phyloP scores from a whole-genome alignment of 1,140 invertebrate genomes.

The Drosophila chauvacae region DNA sequence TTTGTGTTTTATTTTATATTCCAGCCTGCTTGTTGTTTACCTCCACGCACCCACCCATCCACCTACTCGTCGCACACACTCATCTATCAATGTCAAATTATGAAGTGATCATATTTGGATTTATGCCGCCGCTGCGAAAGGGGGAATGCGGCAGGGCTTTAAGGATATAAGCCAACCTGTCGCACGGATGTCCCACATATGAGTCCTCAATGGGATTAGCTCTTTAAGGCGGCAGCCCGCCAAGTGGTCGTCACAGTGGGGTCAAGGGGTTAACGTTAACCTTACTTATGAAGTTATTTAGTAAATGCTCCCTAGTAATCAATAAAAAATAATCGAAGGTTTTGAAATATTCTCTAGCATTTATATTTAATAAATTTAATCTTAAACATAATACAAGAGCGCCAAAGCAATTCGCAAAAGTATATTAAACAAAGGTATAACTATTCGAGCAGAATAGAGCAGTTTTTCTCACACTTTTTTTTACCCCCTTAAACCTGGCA shows the following conservation, averaged over 20 bases:
- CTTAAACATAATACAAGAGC: too few species aligned
- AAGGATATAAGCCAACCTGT: constrained; percentile 58
- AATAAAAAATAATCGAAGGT: too few species aligned
- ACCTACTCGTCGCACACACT: constrained; percentile 39
- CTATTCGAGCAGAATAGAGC: too few species aligned
- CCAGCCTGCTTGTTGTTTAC: constrained; percentile 39
- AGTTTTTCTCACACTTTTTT: too few species aligned
- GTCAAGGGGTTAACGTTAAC: background rate
- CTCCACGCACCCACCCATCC: constrained; percentile 4
- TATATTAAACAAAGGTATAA: too few species aligned
- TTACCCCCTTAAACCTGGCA: background rate
- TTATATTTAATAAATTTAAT: too few species aligned
- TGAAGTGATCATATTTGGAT: constrained; percentile 85
- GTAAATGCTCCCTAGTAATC: background rate
- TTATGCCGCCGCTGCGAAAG: constrained; percentile 67
- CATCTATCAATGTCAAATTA: constrained; percentile 85
- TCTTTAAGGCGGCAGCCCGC: constrained; percentile 40
- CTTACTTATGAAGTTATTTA: background rate
- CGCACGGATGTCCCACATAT: constrained; percentile 54
- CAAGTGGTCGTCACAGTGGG: constrained; percentile 22
- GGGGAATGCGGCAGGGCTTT: constrained; percentile 6
- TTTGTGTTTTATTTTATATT: constrained; percentile 60
- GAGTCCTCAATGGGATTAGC: constrained; percentile 20
- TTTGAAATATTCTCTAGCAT: background rate
- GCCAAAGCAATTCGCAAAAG: too few species aligned